Percentiles rank a stretch among this genome's conserved stretches.
phyloP scores from a whole-genome alignment of 2,113 vertebrate genomes.

The Labeo rohita region DNA sequence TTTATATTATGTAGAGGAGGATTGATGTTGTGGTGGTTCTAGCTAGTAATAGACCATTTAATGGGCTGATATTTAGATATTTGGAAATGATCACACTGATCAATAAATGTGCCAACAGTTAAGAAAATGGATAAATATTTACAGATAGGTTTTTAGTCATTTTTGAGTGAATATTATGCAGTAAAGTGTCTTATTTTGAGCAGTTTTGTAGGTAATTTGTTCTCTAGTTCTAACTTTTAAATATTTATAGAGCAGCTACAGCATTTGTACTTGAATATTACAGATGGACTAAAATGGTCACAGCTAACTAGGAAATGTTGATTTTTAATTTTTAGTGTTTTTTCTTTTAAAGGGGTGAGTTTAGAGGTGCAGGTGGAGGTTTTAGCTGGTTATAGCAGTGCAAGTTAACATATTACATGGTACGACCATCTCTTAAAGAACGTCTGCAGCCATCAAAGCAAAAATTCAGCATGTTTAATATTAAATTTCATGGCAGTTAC shows the following conservation, averaged over 20 bases:
- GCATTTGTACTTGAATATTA: not conserved
- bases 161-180: not conserved
- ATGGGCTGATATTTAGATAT: not conserved
- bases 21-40: not conserved
- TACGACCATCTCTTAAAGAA: not conserved
- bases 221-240: not conserved
- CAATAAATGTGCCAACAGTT: not conserved
- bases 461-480: not conserved
- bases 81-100: not conserved
- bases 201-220: not conserved
- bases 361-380: too few species aligned
- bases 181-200: not conserved
- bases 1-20: not conserved
- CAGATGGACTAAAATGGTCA: not conserved
- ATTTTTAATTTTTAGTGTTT: not conserved
- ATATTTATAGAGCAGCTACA: not conserved
- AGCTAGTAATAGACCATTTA: constrained; percentile 18
- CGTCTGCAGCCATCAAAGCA: not conserved
- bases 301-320: not conserved
- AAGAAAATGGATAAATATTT: not conserved
- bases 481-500: not conserved
- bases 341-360: not conserved
- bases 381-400: too few species aligned
- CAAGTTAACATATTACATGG: too few species aligned
- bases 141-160: not conserved